A percentile compares a stretch with the other conserved stretches of the same genome.
Evolutionary conservation across 2,888 invertebrate species (phyloP).

Genomic region (Eupithecia abbreviata): DNA sequence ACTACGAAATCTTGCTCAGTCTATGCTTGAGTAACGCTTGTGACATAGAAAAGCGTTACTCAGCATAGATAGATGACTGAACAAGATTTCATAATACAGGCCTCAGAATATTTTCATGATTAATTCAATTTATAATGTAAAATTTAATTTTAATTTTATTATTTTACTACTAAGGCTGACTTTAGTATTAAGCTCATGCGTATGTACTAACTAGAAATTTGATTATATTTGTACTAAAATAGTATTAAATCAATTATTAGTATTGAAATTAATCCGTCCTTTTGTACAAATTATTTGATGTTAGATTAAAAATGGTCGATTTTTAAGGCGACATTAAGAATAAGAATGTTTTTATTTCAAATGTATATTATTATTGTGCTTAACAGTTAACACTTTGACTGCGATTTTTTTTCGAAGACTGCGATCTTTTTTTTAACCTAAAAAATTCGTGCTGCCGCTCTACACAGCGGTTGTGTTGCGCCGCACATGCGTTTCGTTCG

Average conservation of each 20-base stretch:
- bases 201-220: neutral
- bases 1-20: no score
- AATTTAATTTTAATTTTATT: conserved; percentile 20
- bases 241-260: neutral
- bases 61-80: no score
- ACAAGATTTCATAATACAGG: no score
- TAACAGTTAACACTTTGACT: no score
- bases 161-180: conserved; percentile 31
- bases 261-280: conserved; percentile 15
- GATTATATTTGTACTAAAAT: neutral
- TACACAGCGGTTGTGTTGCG: no score
- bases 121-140: neutral
- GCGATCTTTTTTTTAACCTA: no score
- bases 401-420: no score
- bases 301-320: neutral
- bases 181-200: conserved; percentile 23
- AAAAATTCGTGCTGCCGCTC: no score
- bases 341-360: no score
- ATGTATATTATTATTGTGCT: neutral
- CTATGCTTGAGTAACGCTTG: no score
- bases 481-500: no score
- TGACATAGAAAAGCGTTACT: no score
- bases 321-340: neutral
- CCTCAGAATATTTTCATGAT: neutral
- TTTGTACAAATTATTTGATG: conserved; percentile 20